A percentile compares a stretch with the other conserved stretches of the same genome.
Conservation (phyloP, 2,113 vertebrate species). For the Hydropotes inermis region DNA sequence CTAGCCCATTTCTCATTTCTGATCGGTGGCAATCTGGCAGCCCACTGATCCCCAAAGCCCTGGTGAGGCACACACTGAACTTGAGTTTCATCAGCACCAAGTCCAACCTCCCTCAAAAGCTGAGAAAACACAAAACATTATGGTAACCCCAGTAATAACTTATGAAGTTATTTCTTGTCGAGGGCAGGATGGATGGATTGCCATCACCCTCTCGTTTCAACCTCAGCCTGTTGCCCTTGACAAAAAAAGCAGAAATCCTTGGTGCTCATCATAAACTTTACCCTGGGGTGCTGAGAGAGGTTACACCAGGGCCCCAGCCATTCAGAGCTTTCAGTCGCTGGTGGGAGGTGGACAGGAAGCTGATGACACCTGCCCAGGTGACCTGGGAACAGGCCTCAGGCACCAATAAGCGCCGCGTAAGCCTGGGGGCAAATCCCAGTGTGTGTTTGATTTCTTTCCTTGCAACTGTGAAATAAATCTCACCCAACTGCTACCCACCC, state of each 20-base stretch:
- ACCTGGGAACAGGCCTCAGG: background rate
- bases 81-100: background rate
- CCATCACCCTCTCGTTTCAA: fast-evolving
- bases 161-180: background rate
- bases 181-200: fast-evolving
- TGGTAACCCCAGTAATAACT: no score
- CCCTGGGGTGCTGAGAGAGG: background rate
- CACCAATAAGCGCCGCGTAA: background rate
- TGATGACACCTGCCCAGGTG: constrained; percentile 54
- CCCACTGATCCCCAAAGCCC: background rate
- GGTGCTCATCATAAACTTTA: background rate
- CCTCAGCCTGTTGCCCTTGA: background rate
- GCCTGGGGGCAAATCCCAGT: background rate
- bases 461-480: background rate
- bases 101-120: background rate
- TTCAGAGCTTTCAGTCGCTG: background rate
- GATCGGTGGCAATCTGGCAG: background rate
- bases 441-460: background rate
- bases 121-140: background rate
- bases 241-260: background rate
- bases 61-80: background rate
- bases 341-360: constrained; percentile 10
- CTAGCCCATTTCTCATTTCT: background rate
- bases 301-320: background rate
- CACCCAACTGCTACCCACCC: background rate